These are phyloP conservation scores for Centropristis striata DNA, from an alignment of 2,113 vertebrate species.

Conservation along the genomic window DNA sequence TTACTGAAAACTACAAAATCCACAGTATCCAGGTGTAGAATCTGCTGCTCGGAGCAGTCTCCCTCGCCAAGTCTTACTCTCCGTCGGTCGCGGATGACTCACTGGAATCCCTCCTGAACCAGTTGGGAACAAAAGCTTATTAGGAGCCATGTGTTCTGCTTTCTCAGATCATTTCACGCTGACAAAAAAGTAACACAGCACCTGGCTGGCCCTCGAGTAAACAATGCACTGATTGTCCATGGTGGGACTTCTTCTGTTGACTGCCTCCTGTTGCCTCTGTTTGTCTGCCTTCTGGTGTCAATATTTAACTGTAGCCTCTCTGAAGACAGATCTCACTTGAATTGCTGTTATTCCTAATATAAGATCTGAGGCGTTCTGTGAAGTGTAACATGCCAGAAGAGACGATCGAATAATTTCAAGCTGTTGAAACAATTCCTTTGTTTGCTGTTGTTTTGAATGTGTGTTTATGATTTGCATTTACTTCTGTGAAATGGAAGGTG, in stretches of 20 bases:
- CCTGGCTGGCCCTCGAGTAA: slow-evolving; percentile 41
- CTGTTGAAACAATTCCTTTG: neutral
- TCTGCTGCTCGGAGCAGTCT: slow-evolving; percentile 27
- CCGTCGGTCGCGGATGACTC: slow-evolving; percentile 22
- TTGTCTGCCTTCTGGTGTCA: slow-evolving; percentile 19
- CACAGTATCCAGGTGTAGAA: slow-evolving; percentile 10
- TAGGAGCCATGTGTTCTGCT: slow-evolving; percentile 41
- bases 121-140: slow-evolving; percentile 50
- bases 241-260: slow-evolving; percentile 22
- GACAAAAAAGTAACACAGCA: slow-evolving; percentile 29
- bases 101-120: slow-evolving; percentile 46
- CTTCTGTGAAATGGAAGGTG: neutral
- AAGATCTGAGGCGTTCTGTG: neutral
- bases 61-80: slow-evolving; percentile 35
- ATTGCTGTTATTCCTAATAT: slow-evolving; percentile 4
- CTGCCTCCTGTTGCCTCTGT: slow-evolving; percentile 16
- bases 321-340: neutral
- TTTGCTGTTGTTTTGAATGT: neutral
- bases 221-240: slow-evolving; percentile 32
- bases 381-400: neutral
- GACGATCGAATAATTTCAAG: neutral
- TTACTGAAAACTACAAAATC: neutral
- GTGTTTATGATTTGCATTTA: neutral
- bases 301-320: slow-evolving; percentile 17
- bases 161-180: slow-evolving; percentile 42